Evolutionary conservation across 2,888 invertebrate genomes (phyloP).

Genomic region (Lomographa bimaculata): DNA sequence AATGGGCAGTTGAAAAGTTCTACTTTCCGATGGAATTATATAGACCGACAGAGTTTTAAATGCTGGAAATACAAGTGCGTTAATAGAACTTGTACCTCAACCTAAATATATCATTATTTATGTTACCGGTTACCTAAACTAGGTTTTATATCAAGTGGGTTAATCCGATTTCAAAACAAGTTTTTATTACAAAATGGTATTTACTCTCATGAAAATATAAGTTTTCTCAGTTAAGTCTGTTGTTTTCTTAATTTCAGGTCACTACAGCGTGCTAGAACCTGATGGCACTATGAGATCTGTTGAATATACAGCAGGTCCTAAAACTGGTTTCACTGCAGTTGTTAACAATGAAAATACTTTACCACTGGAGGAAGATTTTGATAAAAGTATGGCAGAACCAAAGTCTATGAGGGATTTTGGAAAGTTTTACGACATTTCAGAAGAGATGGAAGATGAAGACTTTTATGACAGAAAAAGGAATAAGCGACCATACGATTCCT

Average conservation of each 20-base stretch:
- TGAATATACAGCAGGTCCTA: constrained; percentile 84
- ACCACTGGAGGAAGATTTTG: constrained; percentile 33
- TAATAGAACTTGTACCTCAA: no score
- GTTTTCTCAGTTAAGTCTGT: no score
- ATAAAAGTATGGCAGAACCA: constrained; percentile 48
- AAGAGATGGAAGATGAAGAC: constrained; percentile 55
- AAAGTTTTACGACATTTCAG: constrained; percentile 62
- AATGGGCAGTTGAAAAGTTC: no score
- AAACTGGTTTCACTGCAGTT: constrained; percentile 82
- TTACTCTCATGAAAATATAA: no score
- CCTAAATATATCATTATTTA: no score
- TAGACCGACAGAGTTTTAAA: no score
- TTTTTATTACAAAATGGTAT: no score
- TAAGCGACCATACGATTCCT: constrained; percentile 54
- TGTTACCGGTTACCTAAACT: no score
- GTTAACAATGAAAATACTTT: constrained; percentile 77
- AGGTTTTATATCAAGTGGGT: no score
- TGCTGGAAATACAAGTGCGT: no score
- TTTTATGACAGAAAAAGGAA: constrained; percentile 55
- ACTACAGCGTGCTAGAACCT: constrained; percentile 87
- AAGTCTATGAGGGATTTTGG: constrained; percentile 67
- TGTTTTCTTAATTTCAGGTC: constrained; percentile 63
- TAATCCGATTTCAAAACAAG: no score
- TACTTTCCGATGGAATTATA: no score
- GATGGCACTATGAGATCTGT: constrained; percentile 86